Conservation (phyloP, 2,888 invertebrate species). For the Drosophila anomalata region DNA sequence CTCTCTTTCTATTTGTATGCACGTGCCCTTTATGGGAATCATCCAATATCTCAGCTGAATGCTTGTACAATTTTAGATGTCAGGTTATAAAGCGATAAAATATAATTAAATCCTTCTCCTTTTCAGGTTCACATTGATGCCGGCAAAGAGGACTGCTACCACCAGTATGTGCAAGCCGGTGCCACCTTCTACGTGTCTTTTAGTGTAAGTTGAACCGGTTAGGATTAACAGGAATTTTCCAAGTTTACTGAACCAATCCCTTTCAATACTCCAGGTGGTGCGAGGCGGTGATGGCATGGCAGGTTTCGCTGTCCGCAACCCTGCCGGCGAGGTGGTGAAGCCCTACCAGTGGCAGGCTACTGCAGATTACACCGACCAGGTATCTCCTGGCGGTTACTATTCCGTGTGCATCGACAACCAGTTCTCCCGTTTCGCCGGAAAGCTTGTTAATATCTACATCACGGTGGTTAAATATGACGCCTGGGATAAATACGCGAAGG, state of each 20-base stretch:
- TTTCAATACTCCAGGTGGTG: constrained; percentile 87
- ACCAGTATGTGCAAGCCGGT: constrained; percentile 95
- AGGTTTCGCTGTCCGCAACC: constrained; percentile 95
- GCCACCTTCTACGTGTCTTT: constrained; percentile 97
- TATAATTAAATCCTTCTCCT: not conserved
- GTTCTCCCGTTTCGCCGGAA: constrained; percentile 95
- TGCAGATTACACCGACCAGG: constrained; percentile 94
- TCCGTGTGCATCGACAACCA: constrained; percentile 96
- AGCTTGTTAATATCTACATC: constrained; percentile 94
- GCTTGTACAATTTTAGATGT: too few species aligned
- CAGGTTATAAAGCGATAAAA: too few species aligned
- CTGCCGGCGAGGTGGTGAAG: constrained; percentile 92
- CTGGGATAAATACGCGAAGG: constrained; percentile 96
- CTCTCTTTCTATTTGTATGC: not conserved
- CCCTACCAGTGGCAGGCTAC: constrained; percentile 96
- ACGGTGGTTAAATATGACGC: constrained; percentile 96
- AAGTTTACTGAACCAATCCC: not conserved
- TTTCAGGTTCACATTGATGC: constrained; percentile 91
- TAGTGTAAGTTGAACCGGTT: constrained; percentile 88
- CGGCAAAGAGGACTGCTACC: constrained; percentile 98
- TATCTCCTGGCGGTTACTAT: constrained; percentile 93
- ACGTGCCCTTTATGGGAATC: too few species aligned
- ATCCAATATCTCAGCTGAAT: not conserved
- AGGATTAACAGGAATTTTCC: not conserved
- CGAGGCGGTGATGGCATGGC: constrained; percentile 97